Base-by-base conservation (phyloP, 2,888 invertebrate genomes). In the Noctua fimbriata region DNA sequence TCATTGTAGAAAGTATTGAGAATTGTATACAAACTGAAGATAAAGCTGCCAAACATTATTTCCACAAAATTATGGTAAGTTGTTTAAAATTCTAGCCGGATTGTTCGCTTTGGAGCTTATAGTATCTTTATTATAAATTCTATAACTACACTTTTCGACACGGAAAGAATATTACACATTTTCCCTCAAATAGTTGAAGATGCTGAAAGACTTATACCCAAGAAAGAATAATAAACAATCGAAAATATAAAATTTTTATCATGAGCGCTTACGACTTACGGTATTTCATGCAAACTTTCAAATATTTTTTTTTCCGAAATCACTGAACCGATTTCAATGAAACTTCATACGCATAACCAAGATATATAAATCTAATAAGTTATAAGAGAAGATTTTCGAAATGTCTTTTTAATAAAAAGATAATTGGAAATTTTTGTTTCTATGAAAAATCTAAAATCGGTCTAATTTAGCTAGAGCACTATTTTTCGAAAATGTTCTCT, bases 61-160 rank as follows among this genome's bases (percentile, higher is more conserved):
- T 95, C 87, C 96, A 96, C 83, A 96, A 96, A 92, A 89, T 96
- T 84, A 94, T 95, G 94, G 96, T 96, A 89, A 76, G 82, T 86
- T 58, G 32, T 36, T 28, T 60, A 16, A 0, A 41, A 7, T 52
- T 58, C 24, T 67, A 18, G 21, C 65, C 1, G 18, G 63, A 28
- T 55, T 36, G 10, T 1, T 44, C 1, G 16, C 5, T 58, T 66
- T 21, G 16, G 16, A 44, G 7, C n/a, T 9, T 44, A 9, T 28
- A 28, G 6, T 32, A 32, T 7, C 6, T 28, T 16, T 28, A 60
- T 60, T 60, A 18, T 16, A 60, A 60, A 28, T 60, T 60, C 60
- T 28, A 6, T 16, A 28, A 16, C 16, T 60, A 60, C 16, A 28
- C 16, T 60, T 60, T 60, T 16, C 28, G 60, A 9, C 16, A 28